Base-by-base conservation (phyloP, 2,888 invertebrate genomes). In the Scaptomyza flava region DNA sequence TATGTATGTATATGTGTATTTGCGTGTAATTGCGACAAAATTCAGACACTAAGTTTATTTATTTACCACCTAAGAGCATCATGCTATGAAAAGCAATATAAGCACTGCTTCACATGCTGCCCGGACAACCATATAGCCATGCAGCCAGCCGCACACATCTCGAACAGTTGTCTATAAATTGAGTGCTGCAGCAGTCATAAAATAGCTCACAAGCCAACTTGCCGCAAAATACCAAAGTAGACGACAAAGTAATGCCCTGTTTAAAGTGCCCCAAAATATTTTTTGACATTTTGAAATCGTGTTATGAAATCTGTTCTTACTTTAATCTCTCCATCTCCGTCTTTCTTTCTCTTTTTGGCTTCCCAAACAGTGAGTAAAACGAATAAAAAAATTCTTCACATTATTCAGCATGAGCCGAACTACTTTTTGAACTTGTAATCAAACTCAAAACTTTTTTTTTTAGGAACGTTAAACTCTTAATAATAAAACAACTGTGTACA, bases 1-100 rank as follows among this genome's bases (percentile, higher is more conserved):
- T 27, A 52, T 38, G 41, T 14, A 4, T 12, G 33, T 36, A 7
- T 34, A 11, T 34, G 9, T 34, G 33, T 12, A 4, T 36, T 2
- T 43, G 23, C 36, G 54, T 23, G 61, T 72, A 79, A 75, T 72
- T 63, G 69, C 66, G 63, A 72, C 66, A 59, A 78, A 73, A 72
- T 72, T 56, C 68, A 78, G 76, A 65, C 72, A 78, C 62, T 75
- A 75, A 75, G 61, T 65, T 75, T 68, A 78, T 79, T 77, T 75
- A 72, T 77, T 66, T 67, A 53, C 47, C 69, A 75, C 77, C 74
- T 68, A 71, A 63, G 38, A 38, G 38, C 38, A 14, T 58, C 62
- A 51, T 50, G 77, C 59, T 51, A 78, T 67, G 62, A 68, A 67
- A 58, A 60, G 62, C 74, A 77, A 74, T 70, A 64, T n/a, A 36